Evolutionary conservation across 2,888 invertebrate genomes (phyloP).

Genomic region (Spisula subtruncata): DNA sequence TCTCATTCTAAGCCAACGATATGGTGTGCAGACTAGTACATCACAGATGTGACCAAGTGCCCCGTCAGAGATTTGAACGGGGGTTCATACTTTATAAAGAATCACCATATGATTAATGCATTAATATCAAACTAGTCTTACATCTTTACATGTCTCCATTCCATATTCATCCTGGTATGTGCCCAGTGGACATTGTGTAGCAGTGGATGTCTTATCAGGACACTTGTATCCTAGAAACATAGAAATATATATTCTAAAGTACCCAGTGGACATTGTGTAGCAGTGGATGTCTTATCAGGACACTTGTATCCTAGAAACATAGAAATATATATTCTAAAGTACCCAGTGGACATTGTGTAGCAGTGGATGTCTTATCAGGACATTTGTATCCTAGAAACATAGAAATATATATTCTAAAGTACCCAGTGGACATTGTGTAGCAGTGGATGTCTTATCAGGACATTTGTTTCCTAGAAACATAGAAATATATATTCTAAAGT

Average conservation of each 20-base stretch:
- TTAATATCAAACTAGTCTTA: slow-evolving; percentile 48
- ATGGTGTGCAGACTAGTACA: too few species aligned
- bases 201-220: slow-evolving; percentile 66
- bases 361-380: slow-evolving; percentile 62
- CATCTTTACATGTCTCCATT: slow-evolving; percentile 79
- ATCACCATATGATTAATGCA: too few species aligned
- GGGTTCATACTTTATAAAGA: too few species aligned
- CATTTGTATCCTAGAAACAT: slow-evolving; percentile 78
- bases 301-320: slow-evolving; percentile 78
- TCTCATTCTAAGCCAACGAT: too few species aligned
- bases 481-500: background rate
- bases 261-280: too few species aligned
- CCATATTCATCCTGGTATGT: slow-evolving; percentile 82
- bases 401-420: background rate
- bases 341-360: too few species aligned
- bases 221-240: slow-evolving; percentile 78
- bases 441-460: slow-evolving; percentile 62
- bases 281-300: slow-evolving; percentile 62
- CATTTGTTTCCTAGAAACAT: slow-evolving; percentile 78
- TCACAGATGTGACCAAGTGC: too few species aligned
- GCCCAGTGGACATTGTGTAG: slow-evolving; percentile 79
- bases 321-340: background rate
- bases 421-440: too few species aligned
- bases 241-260: background rate
- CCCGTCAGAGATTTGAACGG: too few species aligned